Conservation (phyloP, 2,888 invertebrate species). For the Stramonita haemastoma region DNA sequence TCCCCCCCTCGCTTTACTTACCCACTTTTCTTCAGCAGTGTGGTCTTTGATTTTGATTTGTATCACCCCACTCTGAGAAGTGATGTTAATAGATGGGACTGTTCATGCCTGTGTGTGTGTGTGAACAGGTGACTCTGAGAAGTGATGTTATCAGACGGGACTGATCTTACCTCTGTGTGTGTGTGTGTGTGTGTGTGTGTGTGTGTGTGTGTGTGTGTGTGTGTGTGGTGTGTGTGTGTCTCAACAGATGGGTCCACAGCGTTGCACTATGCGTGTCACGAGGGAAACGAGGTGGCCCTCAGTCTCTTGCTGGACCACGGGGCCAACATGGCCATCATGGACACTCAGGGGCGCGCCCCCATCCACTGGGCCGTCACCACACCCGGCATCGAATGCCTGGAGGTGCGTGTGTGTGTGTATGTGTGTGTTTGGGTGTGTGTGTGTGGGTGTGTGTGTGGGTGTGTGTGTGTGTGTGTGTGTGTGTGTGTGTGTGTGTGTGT, state of each 20-base stretch:
- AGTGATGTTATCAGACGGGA: background rate
- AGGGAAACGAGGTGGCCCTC: constrained; percentile 71
- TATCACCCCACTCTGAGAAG: too few relatives aligned
- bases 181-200: background rate
- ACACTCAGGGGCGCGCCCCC: constrained; percentile 73
- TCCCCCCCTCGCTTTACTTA: too few relatives aligned
- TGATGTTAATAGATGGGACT: background rate
- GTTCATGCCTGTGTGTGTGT: background rate
- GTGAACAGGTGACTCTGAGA: background rate
- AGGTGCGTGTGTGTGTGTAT: constrained; percentile 52
- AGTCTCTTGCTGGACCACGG: constrained; percentile 70
- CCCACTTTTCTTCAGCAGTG: too few relatives aligned
- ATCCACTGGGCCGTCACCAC: constrained; percentile 76
- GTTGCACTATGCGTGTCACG: constrained; percentile 75
- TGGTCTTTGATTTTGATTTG: too few relatives aligned
- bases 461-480: background rate
- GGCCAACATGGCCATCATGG: constrained; percentile 70
- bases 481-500: background rate
- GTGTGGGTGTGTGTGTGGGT: background rate
- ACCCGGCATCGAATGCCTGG: constrained; percentile 68
- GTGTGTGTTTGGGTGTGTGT: too few relatives aligned
- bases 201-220: background rate
- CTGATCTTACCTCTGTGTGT: background rate
- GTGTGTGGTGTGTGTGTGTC: background rate
- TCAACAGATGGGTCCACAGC: constrained; percentile 76